Base-by-base conservation (phyloP, 2,888 invertebrate species). In the Melikaiella ostensackeni region DNA sequence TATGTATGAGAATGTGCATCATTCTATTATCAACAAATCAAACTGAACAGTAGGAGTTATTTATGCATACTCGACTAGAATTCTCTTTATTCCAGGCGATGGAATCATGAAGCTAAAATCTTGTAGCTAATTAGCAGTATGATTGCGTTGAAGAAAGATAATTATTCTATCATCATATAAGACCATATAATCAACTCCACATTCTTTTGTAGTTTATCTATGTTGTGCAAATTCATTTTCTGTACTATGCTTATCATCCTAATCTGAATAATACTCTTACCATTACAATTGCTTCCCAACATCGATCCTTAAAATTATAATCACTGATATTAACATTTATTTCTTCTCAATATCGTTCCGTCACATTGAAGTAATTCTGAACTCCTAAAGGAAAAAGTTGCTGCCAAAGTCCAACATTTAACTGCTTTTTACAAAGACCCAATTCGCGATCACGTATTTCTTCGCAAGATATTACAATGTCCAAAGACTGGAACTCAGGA, bases 401-500 rank as follows among this genome's bases (percentile, higher is more conserved):
- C 55, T 9, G 21, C 21, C 21, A 55, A 21, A 55, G 16, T 4
- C 42, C 16, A 21, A 66, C 30, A 70, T 55, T 70, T 50, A 70
- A 50, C 50, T 50, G 21, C 57, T 59, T 74, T 74, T 61, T 74
- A 24, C 38, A 61, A 24, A 21, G 57, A 74, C 16, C 33, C 35
- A 38, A 38, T 66, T 75, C 62, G 64, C 8, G 57, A 75, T 75
- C 75, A 57, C 59, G 61, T 55, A 42, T 59, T 63, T 27, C 50
- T n/a, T 50, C 30, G 13, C 30, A 50, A 30, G 27, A 59, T 59
- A 27, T 27, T 59, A 59, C 24, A 59, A 19, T 57, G 24, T 38
- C 35, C 19, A 57, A 70, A 59, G 64, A 76, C 50, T 77, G 66
- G 66, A 66, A 74, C 50, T 42, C 21, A 50, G 63, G 74, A 63